phyloP scores from a whole-genome alignment of 2,888 invertebrate species.

The Exephanes ischioxanthus region DNA sequence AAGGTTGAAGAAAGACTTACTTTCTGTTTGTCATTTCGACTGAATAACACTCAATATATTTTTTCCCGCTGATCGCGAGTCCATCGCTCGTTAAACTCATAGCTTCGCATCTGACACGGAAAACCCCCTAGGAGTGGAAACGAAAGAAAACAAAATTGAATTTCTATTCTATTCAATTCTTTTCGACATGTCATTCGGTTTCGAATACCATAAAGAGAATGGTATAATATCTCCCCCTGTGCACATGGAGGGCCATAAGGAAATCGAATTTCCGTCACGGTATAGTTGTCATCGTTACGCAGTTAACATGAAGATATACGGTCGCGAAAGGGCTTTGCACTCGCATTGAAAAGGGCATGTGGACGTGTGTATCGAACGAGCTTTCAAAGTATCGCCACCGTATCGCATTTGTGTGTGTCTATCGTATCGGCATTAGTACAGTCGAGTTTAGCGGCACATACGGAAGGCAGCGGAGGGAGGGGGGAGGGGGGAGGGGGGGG shows the following conservation, averaged over 20 bases:
- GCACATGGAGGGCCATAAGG: constrained; percentile 25
- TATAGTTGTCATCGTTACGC: constrained; percentile 64
- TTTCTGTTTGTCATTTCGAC: background rate
- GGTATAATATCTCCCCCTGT: background rate
- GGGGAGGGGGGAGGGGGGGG: too few relatives aligned
- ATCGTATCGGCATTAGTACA: constrained; percentile 36
- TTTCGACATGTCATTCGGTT: background rate
- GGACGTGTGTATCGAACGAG: constrained; percentile 56
- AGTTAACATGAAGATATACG: constrained; percentile 61
- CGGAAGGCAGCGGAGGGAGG: background rate
- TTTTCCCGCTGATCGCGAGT: background rate
- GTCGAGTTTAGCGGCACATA: constrained; percentile 43
- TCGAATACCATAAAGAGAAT: background rate
- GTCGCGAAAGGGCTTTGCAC: constrained; percentile 53
- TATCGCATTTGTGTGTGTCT: background rate
- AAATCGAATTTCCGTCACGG: constrained; percentile 66
- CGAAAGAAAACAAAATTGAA: background rate
- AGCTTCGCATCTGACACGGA: background rate
- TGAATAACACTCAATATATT: background rate
- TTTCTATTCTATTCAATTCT: background rate
- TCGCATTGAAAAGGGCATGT: constrained; percentile 48
- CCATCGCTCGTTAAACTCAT: background rate
- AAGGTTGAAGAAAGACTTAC: too few relatives aligned
- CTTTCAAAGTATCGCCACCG: constrained; percentile 58
- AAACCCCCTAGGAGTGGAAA: background rate